Percentiles rank a stretch among this genome's conserved stretches.
Evolutionary conservation across 2,113 vertebrate genomes (phyloP).

Genomic region (Brachypodius melanocephalos): DNA sequence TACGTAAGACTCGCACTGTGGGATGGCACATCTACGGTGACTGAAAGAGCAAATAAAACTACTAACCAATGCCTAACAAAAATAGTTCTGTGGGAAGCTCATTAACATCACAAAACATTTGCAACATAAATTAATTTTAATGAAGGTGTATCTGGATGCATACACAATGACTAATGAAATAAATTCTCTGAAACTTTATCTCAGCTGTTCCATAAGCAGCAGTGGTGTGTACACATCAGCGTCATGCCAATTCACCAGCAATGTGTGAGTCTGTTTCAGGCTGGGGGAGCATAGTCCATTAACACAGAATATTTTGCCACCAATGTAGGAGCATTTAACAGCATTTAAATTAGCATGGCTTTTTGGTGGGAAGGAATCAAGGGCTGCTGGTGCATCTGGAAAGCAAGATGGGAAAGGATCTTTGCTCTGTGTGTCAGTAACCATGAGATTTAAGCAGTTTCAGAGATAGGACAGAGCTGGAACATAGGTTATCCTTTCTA

Average conservation of each 20-base stretch:
- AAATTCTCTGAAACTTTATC: neutral
- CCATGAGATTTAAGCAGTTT: neutral
- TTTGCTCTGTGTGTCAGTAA: neutral
- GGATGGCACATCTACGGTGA: neutral
- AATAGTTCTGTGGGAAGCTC: neutral
- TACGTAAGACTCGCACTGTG: neutral
- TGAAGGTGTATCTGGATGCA: neutral
- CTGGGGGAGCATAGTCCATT: neutral
- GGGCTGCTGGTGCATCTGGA: neutral
- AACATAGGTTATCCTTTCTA: neutral
- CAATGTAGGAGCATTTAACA: neutral
- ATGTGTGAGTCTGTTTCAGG: neutral
- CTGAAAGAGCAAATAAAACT: neutral
- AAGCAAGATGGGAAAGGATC: neutral
- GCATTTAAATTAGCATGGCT: no score
- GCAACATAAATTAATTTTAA: slow-evolving; percentile 10
- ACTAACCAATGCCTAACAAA: neutral
- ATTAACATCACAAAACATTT: neutral
- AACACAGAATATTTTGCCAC: neutral
- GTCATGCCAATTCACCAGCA: neutral
- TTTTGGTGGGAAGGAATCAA: neutral
- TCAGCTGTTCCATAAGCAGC: neutral
- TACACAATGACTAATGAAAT: neutral
- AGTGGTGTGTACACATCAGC: neutral
- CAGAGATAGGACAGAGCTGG: neutral